Conservation (phyloP, 2,797 vertebrate genomes). For the Micromesistius poutassou region DNA sequence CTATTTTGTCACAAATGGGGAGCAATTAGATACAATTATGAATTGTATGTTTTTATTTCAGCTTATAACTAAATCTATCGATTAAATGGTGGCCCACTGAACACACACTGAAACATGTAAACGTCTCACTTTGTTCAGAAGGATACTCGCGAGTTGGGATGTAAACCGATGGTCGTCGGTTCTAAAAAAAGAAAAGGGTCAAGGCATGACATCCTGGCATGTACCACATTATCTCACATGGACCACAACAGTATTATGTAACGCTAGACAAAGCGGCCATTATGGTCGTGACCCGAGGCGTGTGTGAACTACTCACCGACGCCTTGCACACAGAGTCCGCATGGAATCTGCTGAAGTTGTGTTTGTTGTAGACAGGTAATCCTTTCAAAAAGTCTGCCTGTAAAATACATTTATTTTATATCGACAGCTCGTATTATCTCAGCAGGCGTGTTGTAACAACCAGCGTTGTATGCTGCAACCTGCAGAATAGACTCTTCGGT, state of each 20-base stretch:
- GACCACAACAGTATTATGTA: background rate
- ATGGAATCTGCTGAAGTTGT: conserved; percentile 94
- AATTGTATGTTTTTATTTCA: background rate
- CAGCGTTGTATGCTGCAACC: too few relatives aligned
- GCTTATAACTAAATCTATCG: background rate
- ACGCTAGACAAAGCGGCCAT: background rate
- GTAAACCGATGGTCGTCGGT: conserved; percentile 90
- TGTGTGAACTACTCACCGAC: conserved; percentile 77
- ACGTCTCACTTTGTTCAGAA: conserved; percentile 89
- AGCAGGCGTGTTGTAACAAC: background rate
- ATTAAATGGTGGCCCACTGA: background rate
- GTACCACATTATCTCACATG: background rate
- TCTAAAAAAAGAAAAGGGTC: conserved; percentile 69
- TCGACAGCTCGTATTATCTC: background rate
- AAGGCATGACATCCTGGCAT: conserved; percentile 2
- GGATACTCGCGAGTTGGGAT: conserved; percentile 91
- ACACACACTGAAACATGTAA: background rate
- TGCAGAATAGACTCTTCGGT: too few relatives aligned
- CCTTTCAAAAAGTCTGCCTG: conserved; percentile 95
- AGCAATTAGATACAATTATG: background rate
- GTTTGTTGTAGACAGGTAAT: conserved; percentile 94
- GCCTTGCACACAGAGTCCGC: conserved; percentile 96
- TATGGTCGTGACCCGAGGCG: background rate
- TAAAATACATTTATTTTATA: conserved; percentile 15
- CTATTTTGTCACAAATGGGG: background rate